These are phyloP conservation scores for Platyrinchus mystaceus DNA, from an alignment of 2,797 vertebrate species.

Conservation along the genomic window DNA sequence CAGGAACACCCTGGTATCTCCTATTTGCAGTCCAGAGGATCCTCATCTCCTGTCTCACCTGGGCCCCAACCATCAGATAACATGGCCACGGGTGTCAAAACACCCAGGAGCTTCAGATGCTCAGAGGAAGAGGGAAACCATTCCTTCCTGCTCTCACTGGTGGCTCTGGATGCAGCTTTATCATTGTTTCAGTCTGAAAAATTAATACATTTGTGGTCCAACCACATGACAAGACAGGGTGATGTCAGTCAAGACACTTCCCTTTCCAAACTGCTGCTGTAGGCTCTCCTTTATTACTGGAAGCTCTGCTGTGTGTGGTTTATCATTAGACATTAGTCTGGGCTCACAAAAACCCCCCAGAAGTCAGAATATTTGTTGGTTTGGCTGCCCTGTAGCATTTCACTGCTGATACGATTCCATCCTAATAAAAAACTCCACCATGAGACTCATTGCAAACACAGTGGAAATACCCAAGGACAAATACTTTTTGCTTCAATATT, in stretches of 20 bases:
- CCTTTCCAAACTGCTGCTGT: not conserved
- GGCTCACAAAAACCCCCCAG: not conserved
- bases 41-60: not conserved
- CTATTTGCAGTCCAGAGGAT: not conserved
- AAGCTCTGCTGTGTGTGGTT: not conserved
- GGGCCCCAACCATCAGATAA: not conserved
- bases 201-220: not conserved
- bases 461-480: not conserved
- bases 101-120: not conserved
- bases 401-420: not conserved
- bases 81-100: rapidly evolving
- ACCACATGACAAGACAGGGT: not conserved
- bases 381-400: not conserved
- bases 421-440: not conserved
- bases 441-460: not conserved
- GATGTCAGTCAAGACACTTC: not conserved
- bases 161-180: not conserved
- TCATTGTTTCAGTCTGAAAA: not conserved
- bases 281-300: not conserved
- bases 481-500: not conserved
- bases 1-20: not conserved
- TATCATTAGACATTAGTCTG: not conserved
- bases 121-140: not conserved
- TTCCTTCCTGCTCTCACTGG: not conserved
- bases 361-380: not conserved